Conservation (phyloP, 2,888 invertebrate species). For the Ethmia dodecea region DNA sequence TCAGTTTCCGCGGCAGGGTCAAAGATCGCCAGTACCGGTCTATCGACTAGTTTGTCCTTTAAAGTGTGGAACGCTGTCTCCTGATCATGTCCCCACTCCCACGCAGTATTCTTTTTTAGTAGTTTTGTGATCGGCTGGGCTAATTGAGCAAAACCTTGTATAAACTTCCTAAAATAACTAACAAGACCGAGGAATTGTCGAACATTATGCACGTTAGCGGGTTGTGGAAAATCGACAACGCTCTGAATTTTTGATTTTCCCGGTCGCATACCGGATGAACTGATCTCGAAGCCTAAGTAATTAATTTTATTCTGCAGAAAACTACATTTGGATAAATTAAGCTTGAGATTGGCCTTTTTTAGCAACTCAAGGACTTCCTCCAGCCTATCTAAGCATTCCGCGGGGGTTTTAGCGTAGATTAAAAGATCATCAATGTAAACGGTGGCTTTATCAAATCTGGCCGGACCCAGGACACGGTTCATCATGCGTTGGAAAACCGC, state of each 20-base stretch:
- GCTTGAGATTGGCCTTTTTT: neutral
- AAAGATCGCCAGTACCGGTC: slow-evolving; percentile 29
- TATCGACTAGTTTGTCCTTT: slow-evolving; percentile 12
- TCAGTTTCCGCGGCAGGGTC: slow-evolving; percentile 20
- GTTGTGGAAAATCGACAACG: slow-evolving; percentile 26
- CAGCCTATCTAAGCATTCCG: neutral
- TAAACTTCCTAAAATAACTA: slow-evolving; percentile 26
- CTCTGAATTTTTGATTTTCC: slow-evolving; percentile 20
- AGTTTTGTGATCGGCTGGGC: slow-evolving; percentile 19
- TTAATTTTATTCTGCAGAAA: neutral
- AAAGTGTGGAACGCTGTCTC: slow-evolving; percentile 11
- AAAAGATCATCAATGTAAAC: slow-evolving; percentile 7
- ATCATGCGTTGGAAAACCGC: neutral
- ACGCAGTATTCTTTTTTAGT: slow-evolving; percentile 10
- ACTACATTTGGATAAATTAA: neutral
- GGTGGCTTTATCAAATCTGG: slow-evolving; percentile 2
- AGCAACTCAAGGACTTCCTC: neutral
- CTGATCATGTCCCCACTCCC: slow-evolving; percentile 17
- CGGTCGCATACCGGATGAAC: neutral
- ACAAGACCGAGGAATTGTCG: slow-evolving; percentile 30
- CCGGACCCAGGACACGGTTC: neutral
- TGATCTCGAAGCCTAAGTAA: neutral
- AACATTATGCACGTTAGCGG: slow-evolving; percentile 24
- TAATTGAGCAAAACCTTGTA: slow-evolving; percentile 18
- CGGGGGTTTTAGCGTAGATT: neutral